Evolutionary conservation across 2,888 invertebrate genomes (phyloP).

Genomic region (Papilio protenor): DNA sequence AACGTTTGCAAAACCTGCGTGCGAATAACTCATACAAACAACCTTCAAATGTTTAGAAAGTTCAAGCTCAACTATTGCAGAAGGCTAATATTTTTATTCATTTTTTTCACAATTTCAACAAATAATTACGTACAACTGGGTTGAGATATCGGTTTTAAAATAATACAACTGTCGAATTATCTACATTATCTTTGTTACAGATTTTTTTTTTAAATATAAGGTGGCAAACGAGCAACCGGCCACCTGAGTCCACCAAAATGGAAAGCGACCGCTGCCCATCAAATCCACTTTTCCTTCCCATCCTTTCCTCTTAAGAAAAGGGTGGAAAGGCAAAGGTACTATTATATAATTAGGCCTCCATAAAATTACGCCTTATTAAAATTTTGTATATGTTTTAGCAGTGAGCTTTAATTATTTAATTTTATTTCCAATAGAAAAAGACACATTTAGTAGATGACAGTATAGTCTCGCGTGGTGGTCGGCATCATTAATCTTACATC

Average conservation of each 20-base stretch:
- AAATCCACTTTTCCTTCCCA: too few relatives aligned
- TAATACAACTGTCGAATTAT: background rate
- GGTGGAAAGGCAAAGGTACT: too few relatives aligned
- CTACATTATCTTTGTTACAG: too few relatives aligned
- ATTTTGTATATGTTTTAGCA: too few relatives aligned
- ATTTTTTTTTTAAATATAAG: too few relatives aligned
- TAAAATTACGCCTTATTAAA: too few relatives aligned
- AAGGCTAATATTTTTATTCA: background rate
- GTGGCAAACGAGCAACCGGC: too few relatives aligned
- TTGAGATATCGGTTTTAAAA: background rate
- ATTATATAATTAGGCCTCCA: too few relatives aligned
- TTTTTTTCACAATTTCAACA: background rate
- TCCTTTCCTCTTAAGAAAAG: too few relatives aligned
- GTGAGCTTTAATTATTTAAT: too few relatives aligned
- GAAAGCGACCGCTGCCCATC: too few relatives aligned
- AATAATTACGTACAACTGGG: background rate
- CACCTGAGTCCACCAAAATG: too few relatives aligned
- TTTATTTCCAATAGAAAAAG: background rate
- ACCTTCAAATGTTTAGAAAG: constrained; percentile 35
- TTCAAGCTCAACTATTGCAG: background rate
- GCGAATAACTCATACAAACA: constrained; percentile 18
- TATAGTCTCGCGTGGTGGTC: constrained; percentile 65
- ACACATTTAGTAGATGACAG: constrained; percentile 28
- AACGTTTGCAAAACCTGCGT: constrained; percentile 33
- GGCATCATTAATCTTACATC: constrained; percentile 72